Base-by-base conservation (phyloP, 1,140 invertebrate genomes). In the Papilio dardanus region DNA sequence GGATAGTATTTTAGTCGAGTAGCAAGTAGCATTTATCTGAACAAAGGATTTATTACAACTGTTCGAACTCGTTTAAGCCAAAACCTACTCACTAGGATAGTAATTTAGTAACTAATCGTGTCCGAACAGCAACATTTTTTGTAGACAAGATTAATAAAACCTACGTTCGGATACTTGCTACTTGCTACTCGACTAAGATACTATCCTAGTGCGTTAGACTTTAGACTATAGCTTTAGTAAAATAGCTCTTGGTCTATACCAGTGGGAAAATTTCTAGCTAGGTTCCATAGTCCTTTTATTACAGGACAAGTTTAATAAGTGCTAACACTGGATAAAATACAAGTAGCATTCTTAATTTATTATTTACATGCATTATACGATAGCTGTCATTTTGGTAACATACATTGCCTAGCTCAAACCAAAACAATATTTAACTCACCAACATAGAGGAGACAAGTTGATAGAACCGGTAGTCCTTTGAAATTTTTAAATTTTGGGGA, bases 401-500 rank as follows among this genome's bases (percentile, higher is more conserved):
- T 28, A 28, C 24, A 12, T 14, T 14, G 10, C 24, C 24, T 30
- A 62, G 54, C 54, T 62, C 54, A 62, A 28, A 30, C 54, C 30
- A 35, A 67, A 35, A 67, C 65, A 67, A 33, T 33, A 30, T n/a
- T 33, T 19, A 16, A 67, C 65, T 67, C 65, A 67, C 65, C 65
- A 35, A 67, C 65, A 33, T 35, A 31, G 65, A 35, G 19, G 30
- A 35, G 65, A 67, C 65, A 35, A 19, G 30, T 33, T 33, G 65
- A 30, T 19, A n/a, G 65, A 67, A 62, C 24, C 10, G 21, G 7
- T 62, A 28, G 21, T 62, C 21, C 65, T 19, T 35, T n/a, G 65
- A 67, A 19, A 67, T 8, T 28, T 62, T 28, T 58, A 28, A 62
- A 10, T 62, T 62, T 28, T 28, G 24, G 54, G 54, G 24, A 62